Base-by-base conservation (phyloP, 2,888 invertebrate genomes). In the Cheilosia soror region DNA sequence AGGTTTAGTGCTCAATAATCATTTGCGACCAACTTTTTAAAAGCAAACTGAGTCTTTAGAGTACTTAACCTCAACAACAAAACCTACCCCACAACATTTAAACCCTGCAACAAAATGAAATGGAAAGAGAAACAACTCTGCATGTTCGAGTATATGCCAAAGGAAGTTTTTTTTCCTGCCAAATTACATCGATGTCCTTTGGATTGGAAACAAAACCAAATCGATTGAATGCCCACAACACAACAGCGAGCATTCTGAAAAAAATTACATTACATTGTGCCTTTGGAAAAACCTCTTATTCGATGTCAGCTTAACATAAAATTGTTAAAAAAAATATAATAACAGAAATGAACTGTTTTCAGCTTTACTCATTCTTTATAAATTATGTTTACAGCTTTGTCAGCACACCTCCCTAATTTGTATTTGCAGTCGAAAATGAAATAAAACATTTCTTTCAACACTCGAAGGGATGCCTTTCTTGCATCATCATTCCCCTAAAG, bases 151-250 rank as follows among this genome's bases (percentile, higher is more conserved):
- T 20, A 40, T 81, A 69, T 69, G 76, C 53, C 69, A 55, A 60
- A 72, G 66, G 33, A 77, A 83, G 42, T 72, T 77, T 66, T 60
- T 40, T 57, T 79, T 73, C 51, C 62, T 62, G 57, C 60, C 73
- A 71, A 75, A 76, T 75, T 71, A 76, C 80, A 84, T 84, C 84
- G 84, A 84, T 84, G 75, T 84, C 75, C 80, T 76, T 75, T 84
- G 84, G 75, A 80, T 69, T 76, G 84, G 80, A 84, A 84, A 71
- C 53, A 60, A 71, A 79, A 69, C 80, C 75, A 69, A 80, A 75
- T 84, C 84, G 84, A 84, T 84, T 71, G 75, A 75, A 71, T 80
- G 75, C 60, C 75, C 69, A 75, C 80, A 73, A 78, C 77, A 66
- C 25, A 58, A 63, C 13, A 53, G 15, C 53, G 11, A 66, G 29